phyloP scores from a whole-genome alignment of 2,888 invertebrate species.

The Xestia ashworthii region DNA sequence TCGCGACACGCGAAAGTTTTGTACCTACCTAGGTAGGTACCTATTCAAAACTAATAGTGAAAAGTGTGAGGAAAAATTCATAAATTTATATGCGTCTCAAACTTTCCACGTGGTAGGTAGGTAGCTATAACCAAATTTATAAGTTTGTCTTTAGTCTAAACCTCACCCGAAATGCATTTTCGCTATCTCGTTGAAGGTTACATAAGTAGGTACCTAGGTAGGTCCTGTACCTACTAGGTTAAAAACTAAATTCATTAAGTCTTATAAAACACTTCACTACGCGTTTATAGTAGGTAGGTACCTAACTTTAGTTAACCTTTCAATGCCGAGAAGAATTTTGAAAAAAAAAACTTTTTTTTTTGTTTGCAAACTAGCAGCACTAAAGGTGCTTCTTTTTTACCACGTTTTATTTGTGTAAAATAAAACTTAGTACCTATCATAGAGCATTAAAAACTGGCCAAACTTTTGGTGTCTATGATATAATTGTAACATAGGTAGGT shows the following conservation, averaged over 20 bases:
- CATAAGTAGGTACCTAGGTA: too few relatives aligned
- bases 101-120: not conserved
- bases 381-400: not conserved
- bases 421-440: not conserved
- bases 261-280: too few relatives aligned
- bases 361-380: too few relatives aligned
- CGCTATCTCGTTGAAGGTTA: not conserved
- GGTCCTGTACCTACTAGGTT: too few relatives aligned
- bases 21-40: too few relatives aligned
- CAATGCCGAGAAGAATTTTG: not conserved
- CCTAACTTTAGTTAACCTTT: constrained; percentile 4
- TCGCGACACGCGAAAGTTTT: constrained; percentile 68
- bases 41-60: constrained; percentile 47
- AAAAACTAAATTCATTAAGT: too few relatives aligned
- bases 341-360: not conserved
- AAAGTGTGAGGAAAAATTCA: constrained; percentile 2
- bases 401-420: not conserved
- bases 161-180: not conserved
- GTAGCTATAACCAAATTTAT: not conserved
- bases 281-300: too few relatives aligned
- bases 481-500: too few relatives aligned
- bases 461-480: not conserved
- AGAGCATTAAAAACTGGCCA: not conserved
- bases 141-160: not conserved
- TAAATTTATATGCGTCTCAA: not conserved